Percentiles rank a stretch among this genome's conserved stretches.
Conservation (phyloP, 2,888 invertebrate genomes). For the Pheosia gnoma region DNA sequence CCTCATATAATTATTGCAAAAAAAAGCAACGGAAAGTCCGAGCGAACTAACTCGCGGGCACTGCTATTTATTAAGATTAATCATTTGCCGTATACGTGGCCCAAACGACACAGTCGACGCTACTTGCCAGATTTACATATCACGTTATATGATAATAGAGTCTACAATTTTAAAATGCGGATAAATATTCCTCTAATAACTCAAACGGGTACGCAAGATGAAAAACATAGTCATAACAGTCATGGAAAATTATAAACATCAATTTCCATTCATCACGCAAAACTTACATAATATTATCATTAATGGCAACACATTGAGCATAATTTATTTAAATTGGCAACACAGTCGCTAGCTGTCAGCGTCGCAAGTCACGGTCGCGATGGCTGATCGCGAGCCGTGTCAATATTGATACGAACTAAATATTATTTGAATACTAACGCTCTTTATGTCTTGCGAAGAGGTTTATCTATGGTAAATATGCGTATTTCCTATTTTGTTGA, state of each 20-base stretch:
- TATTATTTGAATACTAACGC: constrained; percentile 5
- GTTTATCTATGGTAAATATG: neutral
- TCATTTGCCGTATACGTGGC: no score
- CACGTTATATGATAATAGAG: no score
- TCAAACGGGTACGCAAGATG: neutral
- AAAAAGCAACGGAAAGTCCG: no score
- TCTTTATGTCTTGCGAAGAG: constrained; percentile 1
- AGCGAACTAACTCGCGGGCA: no score
- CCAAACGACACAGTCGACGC: no score
- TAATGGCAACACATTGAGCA: constrained; percentile 2
- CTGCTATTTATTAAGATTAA: no score
- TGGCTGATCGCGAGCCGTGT: constrained; percentile 26
- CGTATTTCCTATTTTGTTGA: constrained; percentile 3
- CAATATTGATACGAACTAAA: constrained; percentile 22
- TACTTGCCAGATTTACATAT: no score
- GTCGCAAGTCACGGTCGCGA: constrained; percentile 31
- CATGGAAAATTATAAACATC: constrained; percentile 5
- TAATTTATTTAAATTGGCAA: constrained; percentile 5
- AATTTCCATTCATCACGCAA: constrained; percentile 5
- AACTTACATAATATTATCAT: neutral
- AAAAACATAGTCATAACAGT: neutral
- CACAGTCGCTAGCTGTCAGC: neutral
- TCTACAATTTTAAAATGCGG: no score
- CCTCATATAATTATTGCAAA: no score
- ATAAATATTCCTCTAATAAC: neutral